Base-by-base conservation (phyloP, 2,888 invertebrate genomes). In the Rosalia funebris region DNA sequence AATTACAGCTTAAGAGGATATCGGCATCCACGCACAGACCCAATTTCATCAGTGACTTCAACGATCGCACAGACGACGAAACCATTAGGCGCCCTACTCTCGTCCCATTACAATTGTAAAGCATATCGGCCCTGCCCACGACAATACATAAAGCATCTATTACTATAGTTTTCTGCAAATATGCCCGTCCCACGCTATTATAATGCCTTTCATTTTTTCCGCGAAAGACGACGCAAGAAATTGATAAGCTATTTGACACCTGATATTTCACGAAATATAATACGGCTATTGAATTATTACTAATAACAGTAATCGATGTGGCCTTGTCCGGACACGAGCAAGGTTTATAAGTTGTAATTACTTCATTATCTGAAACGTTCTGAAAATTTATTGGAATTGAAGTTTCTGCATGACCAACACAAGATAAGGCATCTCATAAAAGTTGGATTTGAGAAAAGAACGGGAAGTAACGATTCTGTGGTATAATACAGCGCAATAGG, bases 261-360 rank as follows among this genome's bases (percentile, higher is more conserved):
- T 57, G 57, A 50, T 57, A 50, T 50, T 47, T 57, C 57, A 57
- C 57, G 57, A 50, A 39, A 20, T 12, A 25, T 50, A 48, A 25
- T 44, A 42, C 44, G 25, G 25, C 25, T 50, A 50, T 48, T 34
- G 48, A 48, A 57, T 32, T 48, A 57, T 47, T 39, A 50, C 48
- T 57, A 50, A 57, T 57, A 12, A 50, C 31, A 37, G 34, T 45
- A 44, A 34, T 50, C 44, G 47, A 36, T 50, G 25, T 44, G 19
- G 42, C 50, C 57, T 57, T 50, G 57, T 32, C 19, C 20, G 16
- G 20, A 34, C 50, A 57, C 57, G 57, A 50, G 37, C 48, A 39
- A 50, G 50, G 10, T 39, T 39, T 14, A 25, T 25, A 17, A 19
- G 37, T 39, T 36, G 17, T 48, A 36, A 50, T 50, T 37, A 39